These are phyloP conservation scores for Epicauta chinensis DNA, from an alignment of 1,140 invertebrate species.

Conservation along the genomic window DNA sequence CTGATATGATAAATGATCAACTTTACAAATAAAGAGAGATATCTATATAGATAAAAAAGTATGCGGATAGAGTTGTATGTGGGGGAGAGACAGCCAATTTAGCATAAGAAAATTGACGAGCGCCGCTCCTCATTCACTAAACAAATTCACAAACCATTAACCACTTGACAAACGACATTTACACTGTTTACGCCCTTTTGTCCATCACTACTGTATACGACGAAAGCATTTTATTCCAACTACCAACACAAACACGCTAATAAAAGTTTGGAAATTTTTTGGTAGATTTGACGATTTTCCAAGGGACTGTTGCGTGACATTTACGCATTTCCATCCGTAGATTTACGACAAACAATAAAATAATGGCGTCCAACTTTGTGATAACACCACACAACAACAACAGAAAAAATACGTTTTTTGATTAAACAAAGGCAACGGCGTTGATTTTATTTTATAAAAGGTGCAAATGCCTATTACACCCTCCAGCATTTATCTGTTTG, in stretches of 20 bases:
- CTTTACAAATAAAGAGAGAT: too few species aligned
- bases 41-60: too few species aligned
- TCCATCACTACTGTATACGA: not conserved
- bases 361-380: not conserved
- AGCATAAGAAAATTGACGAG: not conserved
- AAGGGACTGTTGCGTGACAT: not conserved
- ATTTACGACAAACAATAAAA: slow-evolving; percentile 1
- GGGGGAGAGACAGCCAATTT: not conserved
- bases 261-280: not conserved
- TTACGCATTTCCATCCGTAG: not conserved
- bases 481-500: slow-evolving; percentile 31
- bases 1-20: not conserved
- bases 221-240: not conserved
- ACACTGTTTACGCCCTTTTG: too few species aligned
- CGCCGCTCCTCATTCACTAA: not conserved
- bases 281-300: not conserved
- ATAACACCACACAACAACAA: not conserved
- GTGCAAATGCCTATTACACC: too few species aligned
- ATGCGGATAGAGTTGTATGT: not conserved
- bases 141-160: not conserved
- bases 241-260: too few species aligned
- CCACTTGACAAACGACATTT: not conserved
- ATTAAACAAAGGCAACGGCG: too few species aligned
- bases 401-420: too few species aligned
- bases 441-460: too few species aligned